Conservation (phyloP, 2,888 invertebrate genomes). For the Lepidocyrtoides sp. region DNA sequence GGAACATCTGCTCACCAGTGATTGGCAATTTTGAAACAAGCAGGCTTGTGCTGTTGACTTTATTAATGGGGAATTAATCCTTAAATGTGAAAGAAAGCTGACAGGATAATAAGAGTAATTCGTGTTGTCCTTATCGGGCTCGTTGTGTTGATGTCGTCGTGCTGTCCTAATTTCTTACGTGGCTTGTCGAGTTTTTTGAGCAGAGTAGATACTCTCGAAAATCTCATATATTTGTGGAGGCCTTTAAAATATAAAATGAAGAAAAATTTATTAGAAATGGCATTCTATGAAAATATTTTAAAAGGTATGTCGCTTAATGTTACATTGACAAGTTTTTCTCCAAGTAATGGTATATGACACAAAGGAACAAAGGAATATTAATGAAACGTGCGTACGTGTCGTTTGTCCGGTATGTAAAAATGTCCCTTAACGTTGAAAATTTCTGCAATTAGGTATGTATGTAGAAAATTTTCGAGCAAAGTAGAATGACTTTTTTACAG, state of each 20-base stretch:
- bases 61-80: background rate
- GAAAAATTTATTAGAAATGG: conserved; percentile 32
- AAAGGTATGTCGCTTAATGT: no score
- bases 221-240: conserved; percentile 8
- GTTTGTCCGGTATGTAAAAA: conserved; percentile 49
- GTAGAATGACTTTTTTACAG: background rate
- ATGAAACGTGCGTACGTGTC: conserved; percentile 58
- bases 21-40: background rate
- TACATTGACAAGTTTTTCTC: no score
- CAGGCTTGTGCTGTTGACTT: conserved; percentile 3
- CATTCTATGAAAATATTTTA: no score
- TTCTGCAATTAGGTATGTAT: no score
- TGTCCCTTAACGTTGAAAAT: background rate
- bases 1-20: conserved; percentile 12
- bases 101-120: background rate
- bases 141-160: background rate
- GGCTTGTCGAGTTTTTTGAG: conserved; percentile 2
- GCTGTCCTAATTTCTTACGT: no score
- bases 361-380: background rate
- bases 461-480: background rate
- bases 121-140: background rate
- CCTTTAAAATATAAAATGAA: conserved; percentile 39
- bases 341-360: no score
- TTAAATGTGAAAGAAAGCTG: background rate
- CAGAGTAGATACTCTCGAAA: background rate